These are phyloP conservation scores for Scrobipalpa costella DNA, from an alignment of 2,888 invertebrate species.

Conservation along the genomic window DNA sequence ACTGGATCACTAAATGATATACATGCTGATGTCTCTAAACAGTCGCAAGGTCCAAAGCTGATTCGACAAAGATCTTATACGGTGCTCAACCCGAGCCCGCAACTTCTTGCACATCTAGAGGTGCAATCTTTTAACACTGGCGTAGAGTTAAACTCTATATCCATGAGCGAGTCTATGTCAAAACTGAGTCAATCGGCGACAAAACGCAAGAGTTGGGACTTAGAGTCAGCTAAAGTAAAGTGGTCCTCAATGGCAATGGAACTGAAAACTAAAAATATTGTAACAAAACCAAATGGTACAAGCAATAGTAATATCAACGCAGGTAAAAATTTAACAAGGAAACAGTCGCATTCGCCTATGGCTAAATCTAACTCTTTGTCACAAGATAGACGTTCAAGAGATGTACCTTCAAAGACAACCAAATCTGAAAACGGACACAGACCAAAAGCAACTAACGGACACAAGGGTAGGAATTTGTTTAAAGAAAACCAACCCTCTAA, in stretches of 20 bases:
- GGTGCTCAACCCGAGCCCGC: conserved; percentile 88
- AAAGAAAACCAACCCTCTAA: not conserved
- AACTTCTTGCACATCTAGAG: conserved; percentile 84
- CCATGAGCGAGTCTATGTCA: conserved; percentile 75
- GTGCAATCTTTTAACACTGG: conserved; percentile 72
- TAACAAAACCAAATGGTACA: not conserved
- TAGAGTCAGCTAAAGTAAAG: conserved; percentile 72
- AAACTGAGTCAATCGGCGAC: conserved; percentile 50
- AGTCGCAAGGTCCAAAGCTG: conserved; percentile 60
- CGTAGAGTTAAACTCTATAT: conserved; percentile 71
- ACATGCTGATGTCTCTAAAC: conserved; percentile 58
- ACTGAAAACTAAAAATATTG: conserved; percentile 49
- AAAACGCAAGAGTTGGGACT: conserved; percentile 73
- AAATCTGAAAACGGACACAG: conserved; percentile 4
- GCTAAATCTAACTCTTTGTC: conserved; percentile 1
- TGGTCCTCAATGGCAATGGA: conserved; percentile 77
- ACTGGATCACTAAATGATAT: conserved; percentile 74
- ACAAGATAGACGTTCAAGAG: not conserved
- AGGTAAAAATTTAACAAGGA: not conserved
- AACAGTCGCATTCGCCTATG: not conserved
- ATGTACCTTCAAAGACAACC: not conserved
- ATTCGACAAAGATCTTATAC: conserved; percentile 90
- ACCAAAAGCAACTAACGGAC: not conserved
- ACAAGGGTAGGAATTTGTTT: not conserved
- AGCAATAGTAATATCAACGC: not conserved